These are phyloP conservation scores for Bruchidius siliquastri DNA, from an alignment of 2,888 invertebrate species.

Conservation along the genomic window DNA sequence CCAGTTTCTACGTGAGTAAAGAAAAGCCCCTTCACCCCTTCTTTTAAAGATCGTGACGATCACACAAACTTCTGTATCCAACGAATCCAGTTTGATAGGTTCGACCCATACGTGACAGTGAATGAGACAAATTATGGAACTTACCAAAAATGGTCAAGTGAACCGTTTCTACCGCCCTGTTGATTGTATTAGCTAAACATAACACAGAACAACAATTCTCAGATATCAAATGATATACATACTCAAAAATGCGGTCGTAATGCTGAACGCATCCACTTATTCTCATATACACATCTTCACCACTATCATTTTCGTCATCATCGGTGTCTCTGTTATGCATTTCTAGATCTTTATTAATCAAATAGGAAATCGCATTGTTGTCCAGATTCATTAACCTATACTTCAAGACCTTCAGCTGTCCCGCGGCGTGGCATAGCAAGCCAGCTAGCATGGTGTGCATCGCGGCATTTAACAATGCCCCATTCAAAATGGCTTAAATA, in stretches of 20 bases:
- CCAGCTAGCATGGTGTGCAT: conserved; percentile 50
- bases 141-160: too few relatives aligned
- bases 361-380: not conserved
- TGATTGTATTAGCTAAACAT: too few relatives aligned
- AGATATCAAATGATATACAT: conserved; percentile 16
- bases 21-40: too few relatives aligned
- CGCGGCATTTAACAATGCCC: conserved; percentile 49
- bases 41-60: too few relatives aligned
- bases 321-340: not conserved
- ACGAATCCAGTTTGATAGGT: too few relatives aligned
- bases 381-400: conserved; percentile 35
- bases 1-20: too few relatives aligned
- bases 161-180: too few relatives aligned
- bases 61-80: too few relatives aligned
- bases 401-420: conserved; percentile 48
- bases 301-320: not conserved
- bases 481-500: conserved; percentile 39
- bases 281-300: conserved; percentile 14
- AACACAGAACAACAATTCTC: too few relatives aligned
- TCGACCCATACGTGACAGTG: too few relatives aligned
- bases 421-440: conserved; percentile 50
- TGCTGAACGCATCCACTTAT: conserved; percentile 30
- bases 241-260: conserved; percentile 36
- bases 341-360: not conserved
- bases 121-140: too few relatives aligned